Conservation (phyloP, 2,797 vertebrate genomes). For the Zonotrichia albicollis region DNA sequence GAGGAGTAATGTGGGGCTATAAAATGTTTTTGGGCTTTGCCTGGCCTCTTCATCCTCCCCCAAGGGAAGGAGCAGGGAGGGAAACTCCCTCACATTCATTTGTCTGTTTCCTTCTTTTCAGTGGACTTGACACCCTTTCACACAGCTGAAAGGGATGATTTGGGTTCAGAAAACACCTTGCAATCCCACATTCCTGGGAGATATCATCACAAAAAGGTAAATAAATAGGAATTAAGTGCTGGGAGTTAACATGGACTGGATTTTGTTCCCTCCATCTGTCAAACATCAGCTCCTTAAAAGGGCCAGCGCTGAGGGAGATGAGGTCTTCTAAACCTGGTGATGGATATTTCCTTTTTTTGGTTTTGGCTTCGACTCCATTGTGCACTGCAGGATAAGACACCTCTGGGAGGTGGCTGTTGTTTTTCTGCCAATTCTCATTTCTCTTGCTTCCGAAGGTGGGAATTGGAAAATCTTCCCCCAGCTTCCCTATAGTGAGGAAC, state of each 20-base stretch:
- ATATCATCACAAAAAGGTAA: neutral
- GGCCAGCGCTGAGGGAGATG: neutral
- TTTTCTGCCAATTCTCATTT: neutral
- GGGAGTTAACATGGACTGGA: neutral
- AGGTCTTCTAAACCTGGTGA: neutral
- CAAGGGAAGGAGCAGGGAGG: neutral
- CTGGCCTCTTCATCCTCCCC: neutral
- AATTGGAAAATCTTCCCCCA: neutral
- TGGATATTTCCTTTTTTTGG: neutral
- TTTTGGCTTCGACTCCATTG: rapidly evolving
- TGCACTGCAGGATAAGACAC: neutral
- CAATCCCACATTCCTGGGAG: neutral
- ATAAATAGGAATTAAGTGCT: neutral
- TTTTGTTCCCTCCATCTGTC: neutral
- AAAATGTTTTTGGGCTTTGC: neutral
- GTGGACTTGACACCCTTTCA: neutral
- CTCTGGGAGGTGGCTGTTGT: neutral
- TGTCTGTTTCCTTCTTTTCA: neutral
- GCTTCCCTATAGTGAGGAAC: neutral
- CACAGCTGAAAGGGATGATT: neutral
- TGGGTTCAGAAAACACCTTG: neutral
- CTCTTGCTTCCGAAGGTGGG: neutral
- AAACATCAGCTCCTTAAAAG: neutral
- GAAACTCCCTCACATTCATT: neutral
- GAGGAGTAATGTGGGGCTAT: neutral